Conservation (phyloP, 2,113 vertebrate genomes). For the Pomatorhinus ruficollis region DNA sequence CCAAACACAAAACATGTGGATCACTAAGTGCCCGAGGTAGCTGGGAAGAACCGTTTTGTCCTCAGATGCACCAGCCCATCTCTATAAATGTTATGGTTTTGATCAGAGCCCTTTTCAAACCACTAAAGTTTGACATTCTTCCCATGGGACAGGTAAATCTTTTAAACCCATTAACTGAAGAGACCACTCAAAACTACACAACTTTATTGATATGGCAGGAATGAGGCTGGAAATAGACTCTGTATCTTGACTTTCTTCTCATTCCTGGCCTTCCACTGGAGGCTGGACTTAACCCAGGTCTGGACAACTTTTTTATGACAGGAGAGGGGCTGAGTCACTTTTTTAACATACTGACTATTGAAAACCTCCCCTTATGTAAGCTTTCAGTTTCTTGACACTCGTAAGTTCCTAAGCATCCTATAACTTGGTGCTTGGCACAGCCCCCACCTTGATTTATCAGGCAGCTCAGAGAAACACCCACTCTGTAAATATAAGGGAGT, state of each 20-base stretch:
- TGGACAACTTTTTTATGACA: background rate
- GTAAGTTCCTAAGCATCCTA: background rate
- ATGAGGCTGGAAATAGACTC: background rate
- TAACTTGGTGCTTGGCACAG: background rate
- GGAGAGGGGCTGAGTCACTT: background rate
- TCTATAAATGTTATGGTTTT: background rate
- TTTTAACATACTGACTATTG: background rate
- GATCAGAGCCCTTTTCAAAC: background rate
- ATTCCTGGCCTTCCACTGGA: background rate
- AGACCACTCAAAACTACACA: background rate
- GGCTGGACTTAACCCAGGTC: background rate
- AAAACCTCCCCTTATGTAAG: constrained; percentile 37
- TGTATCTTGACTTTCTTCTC: background rate
- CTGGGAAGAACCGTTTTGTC: background rate
- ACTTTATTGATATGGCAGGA: background rate
- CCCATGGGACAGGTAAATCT: background rate
- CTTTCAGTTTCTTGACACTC: background rate
- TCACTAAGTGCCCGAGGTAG: background rate
- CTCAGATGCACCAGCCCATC: background rate
- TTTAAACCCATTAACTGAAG: background rate
- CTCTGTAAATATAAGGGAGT: constrained; percentile 39
- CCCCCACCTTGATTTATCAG: background rate
- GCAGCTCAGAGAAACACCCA: constrained; percentile 5
- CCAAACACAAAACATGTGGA: background rate
- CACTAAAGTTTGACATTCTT: background rate